Evolutionary conservation across 37 sponge, comb jelly and placozoan species (phyloP).

Genomic region (Hexactinellida sp.): DNA sequence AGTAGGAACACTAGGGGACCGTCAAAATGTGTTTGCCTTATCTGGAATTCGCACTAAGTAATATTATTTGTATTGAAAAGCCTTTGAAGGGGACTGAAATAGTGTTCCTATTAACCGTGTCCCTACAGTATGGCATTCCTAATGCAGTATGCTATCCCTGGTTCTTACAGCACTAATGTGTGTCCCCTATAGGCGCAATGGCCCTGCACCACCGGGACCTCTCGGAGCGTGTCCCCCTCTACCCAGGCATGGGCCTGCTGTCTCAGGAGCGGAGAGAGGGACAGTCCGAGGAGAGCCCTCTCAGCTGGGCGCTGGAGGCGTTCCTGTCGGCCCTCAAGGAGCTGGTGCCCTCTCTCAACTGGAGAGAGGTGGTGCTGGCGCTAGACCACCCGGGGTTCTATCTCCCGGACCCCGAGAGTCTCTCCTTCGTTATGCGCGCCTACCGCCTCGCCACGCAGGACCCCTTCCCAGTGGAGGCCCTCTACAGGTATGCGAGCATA

Average conservation of each 20-base stretch:
- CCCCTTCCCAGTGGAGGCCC: conserved; percentile 58
- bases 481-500: conserved; percentile 30
- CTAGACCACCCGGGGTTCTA: conserved; percentile 86
- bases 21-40: no score
- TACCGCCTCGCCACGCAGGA: conserved; percentile 51
- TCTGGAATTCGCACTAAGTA: no score
- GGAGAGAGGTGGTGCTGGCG: conserved; percentile 80
- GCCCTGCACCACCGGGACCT: background rate
- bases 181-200: background rate
- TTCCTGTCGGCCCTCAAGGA: background rate
- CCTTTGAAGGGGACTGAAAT: no score
- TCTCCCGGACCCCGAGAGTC: conserved; percentile 66
- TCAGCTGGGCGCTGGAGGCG: background rate
- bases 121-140: no score
- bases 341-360: conserved; percentile 56
- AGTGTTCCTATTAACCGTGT: no score
- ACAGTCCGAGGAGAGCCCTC: background rate
- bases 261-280: no score
- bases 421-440: conserved; percentile 59
- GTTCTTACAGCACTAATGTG: no score
- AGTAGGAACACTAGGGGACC: no score
- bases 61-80: no score
- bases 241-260: background rate
- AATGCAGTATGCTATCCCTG: no score
- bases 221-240: background rate